A percentile compares a stretch with the other conserved stretches of the same genome.
Conservation (phyloP, 2,888 invertebrate species). For the Acrobasis suavella region DNA sequence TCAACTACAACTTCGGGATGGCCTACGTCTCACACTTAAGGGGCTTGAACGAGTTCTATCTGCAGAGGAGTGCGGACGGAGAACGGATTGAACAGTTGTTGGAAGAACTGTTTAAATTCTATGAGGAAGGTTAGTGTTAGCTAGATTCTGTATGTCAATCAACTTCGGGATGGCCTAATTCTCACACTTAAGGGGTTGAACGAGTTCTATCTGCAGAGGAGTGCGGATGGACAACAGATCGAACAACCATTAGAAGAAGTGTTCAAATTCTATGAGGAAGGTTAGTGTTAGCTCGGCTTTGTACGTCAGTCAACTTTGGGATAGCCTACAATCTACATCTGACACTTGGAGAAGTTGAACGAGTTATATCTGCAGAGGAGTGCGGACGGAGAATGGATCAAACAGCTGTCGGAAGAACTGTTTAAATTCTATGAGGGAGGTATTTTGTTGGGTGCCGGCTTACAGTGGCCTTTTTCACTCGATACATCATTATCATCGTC, state of each 20-base stretch:
- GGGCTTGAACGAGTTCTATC: constrained; percentile 83
- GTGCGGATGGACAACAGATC: constrained; percentile 71
- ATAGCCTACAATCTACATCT: constrained; percentile 73
- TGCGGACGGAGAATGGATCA: constrained; percentile 59
- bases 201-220: constrained; percentile 85
- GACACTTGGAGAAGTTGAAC: constrained; percentile 81
- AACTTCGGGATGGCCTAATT: constrained; percentile 82
- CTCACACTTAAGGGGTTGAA: no score
- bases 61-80: constrained; percentile 80
- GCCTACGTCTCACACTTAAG: constrained; percentile 82
- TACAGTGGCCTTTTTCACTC: no score
- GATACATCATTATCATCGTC: no score
- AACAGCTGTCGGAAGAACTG: no score
- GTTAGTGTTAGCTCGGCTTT: constrained; percentile 37
- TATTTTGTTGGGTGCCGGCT: no score
- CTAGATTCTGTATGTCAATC: not conserved
- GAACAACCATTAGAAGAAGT: constrained; percentile 81
- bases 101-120: constrained; percentile 81
- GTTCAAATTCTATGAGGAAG: constrained; percentile 80
- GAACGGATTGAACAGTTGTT: constrained; percentile 79
- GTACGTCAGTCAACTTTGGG: constrained; percentile 62
- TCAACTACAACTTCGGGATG: constrained; percentile 82
- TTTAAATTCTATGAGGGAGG: no score
- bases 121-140: constrained; percentile 64
- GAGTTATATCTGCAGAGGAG: constrained; percentile 85